These are phyloP conservation scores for Haliclona indistincta DNA, from an alignment of 37 sponge, comb jelly and placozoan genomes.

Conservation along the genomic window DNA sequence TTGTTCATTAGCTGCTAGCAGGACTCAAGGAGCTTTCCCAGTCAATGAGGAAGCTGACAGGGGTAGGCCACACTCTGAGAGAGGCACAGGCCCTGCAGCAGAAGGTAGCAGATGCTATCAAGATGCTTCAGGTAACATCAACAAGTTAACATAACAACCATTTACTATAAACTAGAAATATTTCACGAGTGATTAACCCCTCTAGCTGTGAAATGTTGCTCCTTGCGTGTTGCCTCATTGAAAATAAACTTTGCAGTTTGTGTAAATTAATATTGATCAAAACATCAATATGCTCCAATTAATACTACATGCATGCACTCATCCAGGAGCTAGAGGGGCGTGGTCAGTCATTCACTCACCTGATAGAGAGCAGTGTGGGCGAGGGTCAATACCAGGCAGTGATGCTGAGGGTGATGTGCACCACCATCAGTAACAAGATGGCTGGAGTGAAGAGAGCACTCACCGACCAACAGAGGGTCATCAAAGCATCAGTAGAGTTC, in stretches of 20 bases:
- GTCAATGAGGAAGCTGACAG: background rate
- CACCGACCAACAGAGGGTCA: background rate
- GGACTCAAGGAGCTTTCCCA: too few species aligned
- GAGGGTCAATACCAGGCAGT: background rate
- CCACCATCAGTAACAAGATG: background rate
- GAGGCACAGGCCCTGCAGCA: slow-evolving; percentile 10
- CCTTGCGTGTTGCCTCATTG: too few species aligned
- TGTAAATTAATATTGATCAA: too few species aligned
- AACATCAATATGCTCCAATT: too few species aligned
- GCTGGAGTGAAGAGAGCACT: background rate
- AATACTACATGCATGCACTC: too few species aligned
- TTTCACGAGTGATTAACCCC: too few species aligned
- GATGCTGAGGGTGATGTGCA: background rate
- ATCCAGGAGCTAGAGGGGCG: too few species aligned
- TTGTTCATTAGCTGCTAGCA: too few species aligned
- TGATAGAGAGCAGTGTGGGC: background rate
- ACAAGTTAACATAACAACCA: background rate
- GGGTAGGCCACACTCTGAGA: slow-evolving; percentile 12
- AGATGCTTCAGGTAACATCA: slow-evolving; percentile 6
- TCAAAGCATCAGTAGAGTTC: background rate
- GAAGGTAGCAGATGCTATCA: slow-evolving; percentile 4
- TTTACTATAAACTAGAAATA: too few species aligned
- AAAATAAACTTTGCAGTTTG: too few species aligned
- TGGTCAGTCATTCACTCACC: too few species aligned
- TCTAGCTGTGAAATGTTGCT: too few species aligned